phyloP scores from a whole-genome alignment of 2,113 vertebrate species.

The Myxocyprinus asiaticus region DNA sequence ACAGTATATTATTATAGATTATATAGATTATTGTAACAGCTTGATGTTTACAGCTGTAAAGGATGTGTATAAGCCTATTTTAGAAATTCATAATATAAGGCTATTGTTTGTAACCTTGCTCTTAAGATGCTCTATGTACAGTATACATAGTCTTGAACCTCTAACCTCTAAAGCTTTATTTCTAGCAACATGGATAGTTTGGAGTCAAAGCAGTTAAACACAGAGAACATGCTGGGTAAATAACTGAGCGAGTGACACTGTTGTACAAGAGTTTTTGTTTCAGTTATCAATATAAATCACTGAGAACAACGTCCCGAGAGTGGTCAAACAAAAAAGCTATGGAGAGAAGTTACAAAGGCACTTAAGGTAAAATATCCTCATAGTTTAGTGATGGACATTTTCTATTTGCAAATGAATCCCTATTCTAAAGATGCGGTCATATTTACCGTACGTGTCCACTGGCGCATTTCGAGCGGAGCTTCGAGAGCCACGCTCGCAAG shows the following conservation, averaged over 20 bases:
- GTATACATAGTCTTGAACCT: slow-evolving; percentile 15
- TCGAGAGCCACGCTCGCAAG: too few species aligned
- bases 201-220: slow-evolving; percentile 5
- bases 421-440: too few species aligned
- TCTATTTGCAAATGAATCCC: too few species aligned
- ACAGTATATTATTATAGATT: neutral
- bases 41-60: neutral
- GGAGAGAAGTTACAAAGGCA: too few species aligned
- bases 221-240: neutral
- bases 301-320: neutral
- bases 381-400: too few species aligned
- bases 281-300: neutral
- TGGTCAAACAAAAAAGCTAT: too few species aligned
- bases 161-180: slow-evolving; percentile 7
- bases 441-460: too few species aligned
- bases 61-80: neutral
- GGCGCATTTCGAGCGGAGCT: too few species aligned
- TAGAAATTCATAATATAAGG: neutral
- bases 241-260: neutral
- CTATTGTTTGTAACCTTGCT: neutral
- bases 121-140: neutral
- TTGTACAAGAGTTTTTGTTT: neutral
- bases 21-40: neutral
- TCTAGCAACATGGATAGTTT: slow-evolving; percentile 30
- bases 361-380: too few species aligned